Base-by-base conservation (phyloP, 2,113 vertebrate genomes). In the Bujurquina vittata region DNA sequence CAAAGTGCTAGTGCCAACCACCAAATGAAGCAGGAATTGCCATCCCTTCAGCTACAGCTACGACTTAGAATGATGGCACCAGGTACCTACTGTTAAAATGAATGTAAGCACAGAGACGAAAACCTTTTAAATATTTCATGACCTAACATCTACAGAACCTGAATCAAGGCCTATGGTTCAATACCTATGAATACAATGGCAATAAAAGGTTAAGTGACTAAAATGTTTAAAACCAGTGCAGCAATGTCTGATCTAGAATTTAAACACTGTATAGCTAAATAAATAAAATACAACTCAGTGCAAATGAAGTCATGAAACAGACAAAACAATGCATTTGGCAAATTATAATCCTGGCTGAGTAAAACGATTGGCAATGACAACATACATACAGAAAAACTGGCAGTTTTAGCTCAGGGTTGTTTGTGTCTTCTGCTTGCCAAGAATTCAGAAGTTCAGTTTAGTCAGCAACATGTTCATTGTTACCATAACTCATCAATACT, bases 211-310 rank as follows among this genome's bases (percentile, higher is more conserved):
- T 35, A n/a, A 3, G 14, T 8, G 2, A 75, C 31, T 3, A 35
- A 69, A 37, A 33, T 31, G 49, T 33, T 49, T 8, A 35, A 78
- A 86, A 80, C 26, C 31, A 58, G 65, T 35, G 69, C 63, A 83
- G 82, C 18, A 40, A 61, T 3, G 57, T 14, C 59, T 14, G 14
- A 80, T 78, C 46, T 18, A 18, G 12, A 2, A 18, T 60, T 10
- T 43, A 84, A 80, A 89, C n/a, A n/a, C 29, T 59, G 60, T 7
- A 35, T 10, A 46, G 76, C 29, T 46, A 76, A 87, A 89, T 87
- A 89, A 89, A 91, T 84, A 93, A 18, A 79, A 72, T 31, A 67
- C 61, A 80, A 65, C 20, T 84, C 83, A 84, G 88, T 91, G 86
- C 91, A 91, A 88, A 75, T 60, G n/a, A 26, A 23, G 14, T 83